Percentiles rank a stretch among this genome's conserved stretches.
Conservation (phyloP, 2,113 vertebrate genomes). For the Perca fluviatilis region DNA sequence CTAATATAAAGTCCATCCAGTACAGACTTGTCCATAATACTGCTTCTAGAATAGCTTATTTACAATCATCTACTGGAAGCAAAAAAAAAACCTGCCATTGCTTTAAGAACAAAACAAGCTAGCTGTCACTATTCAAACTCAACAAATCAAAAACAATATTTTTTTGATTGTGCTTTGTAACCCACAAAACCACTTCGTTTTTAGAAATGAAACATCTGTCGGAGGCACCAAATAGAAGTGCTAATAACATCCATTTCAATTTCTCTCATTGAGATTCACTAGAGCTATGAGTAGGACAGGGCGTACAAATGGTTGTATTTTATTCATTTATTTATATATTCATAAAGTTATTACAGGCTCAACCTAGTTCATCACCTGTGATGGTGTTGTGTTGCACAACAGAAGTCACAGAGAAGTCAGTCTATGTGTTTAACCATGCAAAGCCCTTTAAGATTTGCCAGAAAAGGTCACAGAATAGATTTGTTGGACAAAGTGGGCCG, state of each 20-base stretch:
- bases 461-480: slow-evolving; percentile 82
- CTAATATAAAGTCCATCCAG: slow-evolving; percentile 84
- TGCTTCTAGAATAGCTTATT: slow-evolving; percentile 86
- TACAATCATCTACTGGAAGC: slow-evolving; percentile 85
- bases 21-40: slow-evolving; percentile 81
- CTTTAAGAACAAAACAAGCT: slow-evolving; percentile 80
- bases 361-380: slow-evolving; percentile 71
- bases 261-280: slow-evolving; percentile 77
- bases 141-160: slow-evolving; percentile 58
- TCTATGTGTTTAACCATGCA: slow-evolving; percentile 77
- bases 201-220: slow-evolving; percentile 76
- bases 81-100: slow-evolving; percentile 73
- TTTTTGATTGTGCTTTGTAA: slow-evolving; percentile 87
- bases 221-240: slow-evolving; percentile 81
- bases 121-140: slow-evolving; percentile 78
- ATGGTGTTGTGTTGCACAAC: slow-evolving; percentile 64
- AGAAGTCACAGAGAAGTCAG: slow-evolving; percentile 68
- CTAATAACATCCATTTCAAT: slow-evolving; percentile 77
- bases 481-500: slow-evolving; percentile 82
- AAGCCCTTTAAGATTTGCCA: slow-evolving; percentile 86
- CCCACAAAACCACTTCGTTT: slow-evolving; percentile 83
- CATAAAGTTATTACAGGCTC: slow-evolving; percentile 85
- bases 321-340: slow-evolving; percentile 86
- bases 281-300: slow-evolving; percentile 82
- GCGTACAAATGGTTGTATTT: slow-evolving; percentile 81